Evolutionary conservation across 2,113 vertebrate genomes (phyloP).

Genomic region (Bothrops jararaca): DNA sequence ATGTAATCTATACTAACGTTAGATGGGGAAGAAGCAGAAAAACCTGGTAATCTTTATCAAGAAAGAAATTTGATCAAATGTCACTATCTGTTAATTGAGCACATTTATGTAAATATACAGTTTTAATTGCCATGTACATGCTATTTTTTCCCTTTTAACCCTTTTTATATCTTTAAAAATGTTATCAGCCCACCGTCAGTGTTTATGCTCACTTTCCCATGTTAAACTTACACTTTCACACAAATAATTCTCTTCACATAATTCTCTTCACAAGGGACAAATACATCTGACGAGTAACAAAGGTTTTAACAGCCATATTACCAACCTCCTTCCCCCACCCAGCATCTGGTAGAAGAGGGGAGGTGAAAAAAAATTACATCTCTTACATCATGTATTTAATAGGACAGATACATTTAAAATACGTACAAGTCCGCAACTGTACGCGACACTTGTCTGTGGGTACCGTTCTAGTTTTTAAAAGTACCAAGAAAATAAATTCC

Average conservation of each 20-base stretch:
- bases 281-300: constrained; percentile 38
- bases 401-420: constrained; percentile 4
- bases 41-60: constrained; percentile 19
- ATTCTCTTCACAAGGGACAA: neutral
- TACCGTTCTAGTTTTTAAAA: neutral
- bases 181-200: neutral
- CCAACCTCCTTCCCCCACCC: neutral
- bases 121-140: neutral
- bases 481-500: neutral
- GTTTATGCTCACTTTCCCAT: neutral
- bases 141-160: neutral
- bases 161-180: neutral
- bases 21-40: neutral
- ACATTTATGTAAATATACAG: constrained; percentile 7
- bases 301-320: constrained; percentile 9
- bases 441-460: neutral
- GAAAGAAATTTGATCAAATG: neutral
- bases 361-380: neutral
- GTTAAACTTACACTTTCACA: neutral
- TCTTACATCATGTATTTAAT: neutral
- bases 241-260: neutral
- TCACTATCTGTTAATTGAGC: neutral
- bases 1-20: constrained; percentile 53
- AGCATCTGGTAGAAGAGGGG: neutral
- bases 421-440: constrained; percentile 7